Evolutionary conservation across 2,797 vertebrate genomes (phyloP).

Genomic region (Crax fasciolata): DNA sequence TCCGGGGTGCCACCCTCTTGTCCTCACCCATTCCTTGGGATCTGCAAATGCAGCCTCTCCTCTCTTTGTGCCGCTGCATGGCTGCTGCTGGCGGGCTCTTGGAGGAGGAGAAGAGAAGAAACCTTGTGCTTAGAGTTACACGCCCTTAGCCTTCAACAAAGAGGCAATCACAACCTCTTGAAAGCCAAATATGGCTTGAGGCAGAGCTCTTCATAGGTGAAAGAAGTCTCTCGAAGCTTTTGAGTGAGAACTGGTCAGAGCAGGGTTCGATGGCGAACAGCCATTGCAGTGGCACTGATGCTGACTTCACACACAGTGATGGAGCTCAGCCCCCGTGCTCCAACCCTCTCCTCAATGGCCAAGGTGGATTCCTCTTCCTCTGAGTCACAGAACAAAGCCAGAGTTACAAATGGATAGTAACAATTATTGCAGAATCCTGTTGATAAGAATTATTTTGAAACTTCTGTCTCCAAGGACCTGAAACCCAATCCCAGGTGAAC

Average conservation of each 20-base stretch:
- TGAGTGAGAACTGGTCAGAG: neutral
- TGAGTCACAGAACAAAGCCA: neutral
- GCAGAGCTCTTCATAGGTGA: neutral
- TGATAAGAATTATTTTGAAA: neutral
- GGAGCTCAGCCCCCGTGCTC: neutral
- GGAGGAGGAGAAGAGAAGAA: neutral
- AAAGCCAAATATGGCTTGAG: neutral
- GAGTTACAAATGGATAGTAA: neutral
- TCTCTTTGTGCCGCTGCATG: neutral
- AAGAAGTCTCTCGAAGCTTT: neutral
- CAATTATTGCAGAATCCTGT: neutral
- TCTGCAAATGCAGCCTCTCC: neutral
- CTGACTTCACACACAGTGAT: neutral
- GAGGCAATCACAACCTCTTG: neutral
- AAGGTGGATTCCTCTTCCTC: neutral
- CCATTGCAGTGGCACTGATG: neutral
- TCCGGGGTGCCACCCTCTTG: fast-evolving
- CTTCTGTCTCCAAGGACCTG: neutral
- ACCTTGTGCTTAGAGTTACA: neutral
- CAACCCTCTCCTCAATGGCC: neutral
- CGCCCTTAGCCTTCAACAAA: neutral
- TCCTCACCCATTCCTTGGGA: neutral
- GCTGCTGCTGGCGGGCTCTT: neutral
- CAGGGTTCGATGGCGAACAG: neutral
- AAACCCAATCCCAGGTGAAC: neutral